Evolutionary conservation across 2,888 invertebrate genomes (phyloP), one percentile per base, ranked within the genome.

Genomic region (Drosophila meridiana): DNA sequence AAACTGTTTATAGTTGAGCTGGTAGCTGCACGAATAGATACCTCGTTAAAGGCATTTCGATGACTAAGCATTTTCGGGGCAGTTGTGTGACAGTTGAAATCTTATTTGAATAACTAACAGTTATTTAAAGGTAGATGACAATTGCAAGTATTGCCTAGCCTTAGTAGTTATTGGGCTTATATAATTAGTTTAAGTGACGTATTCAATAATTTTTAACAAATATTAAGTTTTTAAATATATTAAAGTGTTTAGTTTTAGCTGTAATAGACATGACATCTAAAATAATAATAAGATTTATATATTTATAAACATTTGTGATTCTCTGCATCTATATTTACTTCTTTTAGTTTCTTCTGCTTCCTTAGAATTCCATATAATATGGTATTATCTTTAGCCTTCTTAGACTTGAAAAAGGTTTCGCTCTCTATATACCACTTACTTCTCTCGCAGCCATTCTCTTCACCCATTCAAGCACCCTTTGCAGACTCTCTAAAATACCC

Each of bases 11-110:
- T 55, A 42, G 4, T 34, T 42, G 14, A 26, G 40, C 26, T 34
- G 20, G 20, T 20, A 47, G 65, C 3, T 8, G 28, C 2, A 43
- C 11, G 30, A 8, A 11, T 40, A 55, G 28, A 65, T 67, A 67
- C 65, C 55, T 34, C 34, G 3, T 32, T 32, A 26, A 26, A 2
- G 11, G 2, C 26, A 4, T 2, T 9, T 42, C 7, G 30, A 11
- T 28, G 36, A n/a, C 20, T n/a, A 6, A 20, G 11, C 34, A 34
- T 1, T 20, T 20, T 34, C n/a, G 14, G 42, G 1, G 11, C 6
- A 4, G 8, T 8, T 8, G 13, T 40, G 40, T 14, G 30, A 3
- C 28, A 14, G 50, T 50, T n/a, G 4, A 14, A 48, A 8, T 50
- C 1, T 32, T 9, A 32, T 50, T 30, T n/a, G 5, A 13, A 11